Base-by-base conservation (phyloP, 1,140 invertebrate species). In the Plectrocnemia conspersa region DNA sequence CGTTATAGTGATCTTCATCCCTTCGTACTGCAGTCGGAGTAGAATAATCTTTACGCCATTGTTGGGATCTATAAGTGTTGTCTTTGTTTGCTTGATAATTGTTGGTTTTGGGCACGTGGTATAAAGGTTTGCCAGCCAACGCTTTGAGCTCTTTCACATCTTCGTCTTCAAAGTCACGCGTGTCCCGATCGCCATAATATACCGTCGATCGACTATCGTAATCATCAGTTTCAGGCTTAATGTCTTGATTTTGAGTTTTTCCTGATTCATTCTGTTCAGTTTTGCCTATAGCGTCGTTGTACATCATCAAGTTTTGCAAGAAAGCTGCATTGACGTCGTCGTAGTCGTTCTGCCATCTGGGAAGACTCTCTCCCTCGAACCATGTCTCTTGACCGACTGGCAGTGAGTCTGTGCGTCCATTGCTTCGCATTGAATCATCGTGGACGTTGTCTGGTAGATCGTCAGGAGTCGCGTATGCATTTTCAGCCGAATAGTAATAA, bases 331-430 rank as follows among this genome's bases (percentile, higher is more conserved):
- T 81, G 25, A 78, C 77, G 63, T 80, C 77, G 62, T 79, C 78
- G 19, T 77, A 66, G 38, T 75, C 72, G 21, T 65, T 60, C 24
- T 63, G 64, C 74, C 74, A 76, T 36, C 62, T 66, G 4, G 36
- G 72, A 65, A 40, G 64, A 58, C 24, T 64, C 15, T 79, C 76
- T 36, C 72, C 76, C 61, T 81, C 78, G 57, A 77, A 82, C 71
- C 78, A 79, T 2, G 77, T 79, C 61, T 82, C 80, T 58, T 81
- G 79, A 18, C 79, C 79, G 13, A 81, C 79, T 1, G 79, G 79
- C n/a, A 80, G 66, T 1, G 75, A 66, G 10, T 78, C 70, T 45
- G 70, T 68, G 9, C 76, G 56, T 68, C 58, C 59, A 16, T 35
- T 41, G 23, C 27, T 36, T 18, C 45, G 18, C 67, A 71, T 60